Percentiles rank a stretch among this genome's conserved stretches.
These are phyloP conservation scores for fruit fly (Drosophila melanogaster) DNA, from an alignment of 1,140 invertebrate genomes.

Conservation along the genomic window DNA sequence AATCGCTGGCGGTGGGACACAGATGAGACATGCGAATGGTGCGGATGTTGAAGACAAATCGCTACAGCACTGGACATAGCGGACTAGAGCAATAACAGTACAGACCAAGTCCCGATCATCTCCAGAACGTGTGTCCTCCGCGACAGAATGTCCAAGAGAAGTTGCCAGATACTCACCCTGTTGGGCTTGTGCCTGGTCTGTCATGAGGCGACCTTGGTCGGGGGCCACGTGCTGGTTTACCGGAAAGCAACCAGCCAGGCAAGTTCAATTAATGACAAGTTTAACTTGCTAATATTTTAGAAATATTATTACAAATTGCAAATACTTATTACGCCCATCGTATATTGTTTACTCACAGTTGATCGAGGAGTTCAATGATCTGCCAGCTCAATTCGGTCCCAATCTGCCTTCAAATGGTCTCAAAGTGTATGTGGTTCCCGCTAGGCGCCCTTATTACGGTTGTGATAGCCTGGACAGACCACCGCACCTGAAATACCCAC, in stretches of 20 bases:
- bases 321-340: no score
- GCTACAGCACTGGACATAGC: constrained; percentile 51
- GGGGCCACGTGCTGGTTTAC: constrained; percentile 70
- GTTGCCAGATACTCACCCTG: constrained; percentile 51
- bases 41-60: constrained; percentile 55
- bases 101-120: constrained; percentile 16
- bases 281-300: not conserved
- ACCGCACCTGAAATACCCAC: constrained; percentile 85
- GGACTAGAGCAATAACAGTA: constrained; percentile 57
- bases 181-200: constrained; percentile 60
- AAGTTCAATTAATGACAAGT: constrained; percentile 6
- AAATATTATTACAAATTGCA: no score
- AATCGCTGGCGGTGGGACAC: constrained; percentile 18
- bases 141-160: constrained; percentile 49
- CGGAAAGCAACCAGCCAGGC: constrained; percentile 64
- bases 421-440: constrained; percentile 89
- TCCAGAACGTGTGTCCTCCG: constrained; percentile 8
- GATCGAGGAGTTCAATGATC: constrained; percentile 88
- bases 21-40: constrained; percentile 76
- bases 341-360: constrained; percentile 82
- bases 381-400: constrained; percentile 89
- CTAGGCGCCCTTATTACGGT: constrained; percentile 74
- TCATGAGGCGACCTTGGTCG: constrained; percentile 35
- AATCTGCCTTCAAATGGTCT: constrained; percentile 86
- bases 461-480: constrained; percentile 71